Evolutionary conservation across 2,888 invertebrate species (phyloP).

Genomic region (Pterobdella sp.): DNA sequence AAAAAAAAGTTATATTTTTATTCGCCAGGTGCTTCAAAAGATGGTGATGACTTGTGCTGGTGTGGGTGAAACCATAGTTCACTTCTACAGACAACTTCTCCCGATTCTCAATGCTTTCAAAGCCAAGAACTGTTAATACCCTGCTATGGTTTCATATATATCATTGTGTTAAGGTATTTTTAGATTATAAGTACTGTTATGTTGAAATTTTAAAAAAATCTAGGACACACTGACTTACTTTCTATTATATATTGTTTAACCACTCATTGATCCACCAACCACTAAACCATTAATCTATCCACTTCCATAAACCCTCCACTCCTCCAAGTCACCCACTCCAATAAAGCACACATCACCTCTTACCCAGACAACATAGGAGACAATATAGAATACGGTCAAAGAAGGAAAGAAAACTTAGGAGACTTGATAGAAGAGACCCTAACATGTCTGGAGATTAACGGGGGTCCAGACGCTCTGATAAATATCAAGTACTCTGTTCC

Average conservation of each 20-base stretch:
- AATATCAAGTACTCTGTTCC: conserved; percentile 97
- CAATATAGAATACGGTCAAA: conserved; percentile 80
- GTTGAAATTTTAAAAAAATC: background rate
- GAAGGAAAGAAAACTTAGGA: conserved; percentile 75
- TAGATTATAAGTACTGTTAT: background rate
- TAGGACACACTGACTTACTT: background rate
- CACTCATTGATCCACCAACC: background rate
- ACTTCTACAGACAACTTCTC: conserved; percentile 87
- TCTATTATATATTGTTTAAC: background rate
- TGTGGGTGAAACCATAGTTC: conserved; percentile 88
- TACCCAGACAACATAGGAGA: conserved; percentile 76
- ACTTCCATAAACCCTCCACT: background rate
- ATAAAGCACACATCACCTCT: background rate
- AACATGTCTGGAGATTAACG: conserved; percentile 79
- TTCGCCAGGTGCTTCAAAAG: conserved; percentile 78
- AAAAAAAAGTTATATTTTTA: too few species aligned
- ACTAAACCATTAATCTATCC: background rate
- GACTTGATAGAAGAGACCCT: conserved; percentile 87
- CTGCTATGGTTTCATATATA: background rate
- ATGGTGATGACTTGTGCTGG: conserved; percentile 75
- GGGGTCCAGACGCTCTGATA: conserved; percentile 91
- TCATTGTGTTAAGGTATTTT: background rate
- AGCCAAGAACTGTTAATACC: conserved; percentile 58
- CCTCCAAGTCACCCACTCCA: background rate
- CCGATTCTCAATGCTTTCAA: conserved; percentile 82